phyloP scores from a whole-genome alignment of 1,140 invertebrate genomes.

The Drosophila aff. region DNA sequence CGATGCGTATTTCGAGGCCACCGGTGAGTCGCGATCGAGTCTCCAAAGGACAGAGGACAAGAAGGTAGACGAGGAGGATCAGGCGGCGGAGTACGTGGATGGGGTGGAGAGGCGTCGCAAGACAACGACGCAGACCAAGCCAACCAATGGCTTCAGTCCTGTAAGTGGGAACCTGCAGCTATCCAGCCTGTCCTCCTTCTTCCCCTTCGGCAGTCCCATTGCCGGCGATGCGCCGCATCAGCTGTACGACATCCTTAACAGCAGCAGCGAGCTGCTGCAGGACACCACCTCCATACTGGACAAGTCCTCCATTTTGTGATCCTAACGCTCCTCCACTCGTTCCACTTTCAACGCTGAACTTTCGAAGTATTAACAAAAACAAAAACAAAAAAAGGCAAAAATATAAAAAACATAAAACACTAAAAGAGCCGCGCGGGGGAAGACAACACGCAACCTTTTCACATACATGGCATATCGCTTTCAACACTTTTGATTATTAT shows the following conservation, averaged over 20 bases:
- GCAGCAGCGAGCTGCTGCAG: constrained; percentile 72
- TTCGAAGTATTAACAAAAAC: constrained; percentile 68
- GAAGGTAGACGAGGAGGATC: too few species aligned
- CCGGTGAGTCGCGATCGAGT: constrained; percentile 44
- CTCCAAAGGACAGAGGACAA: constrained; percentile 4
- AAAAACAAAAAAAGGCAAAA: background rate
- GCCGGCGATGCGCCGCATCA: constrained; percentile 78
- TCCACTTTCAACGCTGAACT: constrained; percentile 61
- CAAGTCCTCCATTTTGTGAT: constrained; percentile 79
- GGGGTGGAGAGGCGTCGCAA: constrained; percentile 75
- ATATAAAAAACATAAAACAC: constrained; percentile 1
- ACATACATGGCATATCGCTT: constrained; percentile 65
- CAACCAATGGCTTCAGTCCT: constrained; percentile 51
- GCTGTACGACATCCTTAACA: constrained; percentile 76
- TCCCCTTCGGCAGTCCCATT: constrained; percentile 85
- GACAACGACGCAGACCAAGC: constrained; percentile 20
- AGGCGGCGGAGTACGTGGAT: constrained; percentile 62
- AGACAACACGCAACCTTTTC: constrained; percentile 6
- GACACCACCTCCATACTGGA: constrained; percentile 83
- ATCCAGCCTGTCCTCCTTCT: constrained; percentile 86
- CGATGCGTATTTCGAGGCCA: constrained; percentile 67
- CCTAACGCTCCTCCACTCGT: constrained; percentile 16
- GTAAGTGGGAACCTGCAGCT: constrained; percentile 46
- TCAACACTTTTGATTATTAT: constrained; percentile 74
- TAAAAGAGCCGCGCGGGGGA: background rate